These are phyloP conservation scores for Resseliella maxima DNA, from an alignment of 2,888 invertebrate genomes.

Conservation along the genomic window DNA sequence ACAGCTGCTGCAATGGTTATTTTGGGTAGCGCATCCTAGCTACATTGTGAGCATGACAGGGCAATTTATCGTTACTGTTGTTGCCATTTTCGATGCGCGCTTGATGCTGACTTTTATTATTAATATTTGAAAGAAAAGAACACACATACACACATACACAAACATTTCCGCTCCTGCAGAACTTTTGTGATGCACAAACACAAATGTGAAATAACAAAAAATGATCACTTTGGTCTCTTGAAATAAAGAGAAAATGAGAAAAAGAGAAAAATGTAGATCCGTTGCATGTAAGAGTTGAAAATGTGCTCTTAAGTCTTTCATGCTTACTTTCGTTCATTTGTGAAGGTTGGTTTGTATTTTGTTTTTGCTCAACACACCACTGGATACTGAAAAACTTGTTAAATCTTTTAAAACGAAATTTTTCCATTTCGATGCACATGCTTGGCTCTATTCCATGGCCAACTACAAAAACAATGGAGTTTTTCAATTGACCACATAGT, in stretches of 20 bases:
- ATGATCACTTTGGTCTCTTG: neutral
- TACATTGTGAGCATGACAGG: constrained; percentile 24
- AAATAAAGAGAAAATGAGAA: too few species aligned
- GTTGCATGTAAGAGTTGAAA: too few species aligned
- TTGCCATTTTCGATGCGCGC: constrained; percentile 38
- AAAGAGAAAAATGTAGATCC: too few species aligned
- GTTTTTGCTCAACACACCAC: neutral
- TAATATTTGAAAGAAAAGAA: neutral
- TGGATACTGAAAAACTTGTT: neutral
- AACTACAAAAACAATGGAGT: neutral
- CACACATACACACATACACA: neutral
- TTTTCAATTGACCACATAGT: neutral
- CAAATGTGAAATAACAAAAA: neutral
- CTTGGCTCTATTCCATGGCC: constrained; percentile 15
- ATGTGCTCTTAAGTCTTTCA: neutral
- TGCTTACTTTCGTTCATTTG: neutral
- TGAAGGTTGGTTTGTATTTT: neutral
- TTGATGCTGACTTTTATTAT: constrained; percentile 18
- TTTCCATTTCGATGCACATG: constrained; percentile 48
- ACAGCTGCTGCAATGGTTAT: constrained; percentile 41
- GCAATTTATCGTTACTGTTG: constrained; percentile 3
- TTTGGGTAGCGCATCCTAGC: constrained; percentile 6
- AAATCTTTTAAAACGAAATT: constrained; percentile 25
- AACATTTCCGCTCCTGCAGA: neutral
- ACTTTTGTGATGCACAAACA: constrained; percentile 1